phyloP scores from a whole-genome alignment of 2,797 vertebrate genomes.

The Halcyon smyrnensis region DNA sequence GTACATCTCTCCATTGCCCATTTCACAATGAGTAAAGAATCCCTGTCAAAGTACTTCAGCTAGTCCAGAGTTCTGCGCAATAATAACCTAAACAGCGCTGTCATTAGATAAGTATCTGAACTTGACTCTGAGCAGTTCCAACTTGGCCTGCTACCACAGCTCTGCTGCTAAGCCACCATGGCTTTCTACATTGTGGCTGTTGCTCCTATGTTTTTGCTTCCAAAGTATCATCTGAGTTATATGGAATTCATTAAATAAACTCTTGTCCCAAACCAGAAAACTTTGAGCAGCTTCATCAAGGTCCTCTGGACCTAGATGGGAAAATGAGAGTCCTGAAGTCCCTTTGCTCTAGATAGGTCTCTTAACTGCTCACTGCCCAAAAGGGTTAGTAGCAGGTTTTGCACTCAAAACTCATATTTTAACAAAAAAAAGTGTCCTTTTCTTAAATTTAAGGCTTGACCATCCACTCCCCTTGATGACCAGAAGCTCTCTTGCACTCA shows the following conservation, averaged over 20 bases:
- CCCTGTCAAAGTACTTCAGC: background rate
- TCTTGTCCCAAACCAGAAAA: background rate
- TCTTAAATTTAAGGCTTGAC: background rate
- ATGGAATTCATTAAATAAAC: background rate
- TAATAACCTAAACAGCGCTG: background rate
- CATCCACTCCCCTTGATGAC: background rate
- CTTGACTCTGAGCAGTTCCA: background rate
- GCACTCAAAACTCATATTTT: background rate
- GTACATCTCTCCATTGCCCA: rapidly evolving
- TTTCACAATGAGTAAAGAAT: background rate
- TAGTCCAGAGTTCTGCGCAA: background rate
- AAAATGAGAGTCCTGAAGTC: background rate
- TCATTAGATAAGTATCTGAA: background rate
- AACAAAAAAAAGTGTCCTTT: background rate
- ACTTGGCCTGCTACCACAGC: background rate
- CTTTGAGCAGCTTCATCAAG: background rate
- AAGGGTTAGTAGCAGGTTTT: background rate
- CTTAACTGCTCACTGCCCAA: background rate
- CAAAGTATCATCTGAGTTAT: background rate
- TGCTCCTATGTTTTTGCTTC: background rate
- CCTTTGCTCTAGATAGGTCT: background rate
- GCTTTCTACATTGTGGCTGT: background rate
- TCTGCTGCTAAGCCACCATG: background rate
- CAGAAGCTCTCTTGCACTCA: background rate
- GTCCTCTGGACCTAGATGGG: background rate